Percentiles rank a stretch among this genome's conserved stretches.
phyloP scores from a whole-genome alignment of 2,797 vertebrate species.

The Typhlichthys subterraneus region DNA sequence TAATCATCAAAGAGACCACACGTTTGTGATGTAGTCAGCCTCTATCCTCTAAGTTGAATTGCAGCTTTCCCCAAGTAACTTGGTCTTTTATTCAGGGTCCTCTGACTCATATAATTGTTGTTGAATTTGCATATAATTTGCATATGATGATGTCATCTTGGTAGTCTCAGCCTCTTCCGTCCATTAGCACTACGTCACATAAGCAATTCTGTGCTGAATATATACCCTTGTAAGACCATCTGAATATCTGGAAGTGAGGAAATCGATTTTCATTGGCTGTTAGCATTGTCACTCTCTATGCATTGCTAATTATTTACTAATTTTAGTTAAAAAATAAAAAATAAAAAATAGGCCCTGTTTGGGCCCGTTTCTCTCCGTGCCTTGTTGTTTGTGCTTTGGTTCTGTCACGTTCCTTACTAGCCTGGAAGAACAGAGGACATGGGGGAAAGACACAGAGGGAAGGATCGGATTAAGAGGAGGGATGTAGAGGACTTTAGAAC shows the following conservation, averaged over 20 bases:
- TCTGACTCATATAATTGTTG: constrained; percentile 37
- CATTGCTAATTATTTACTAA: no score
- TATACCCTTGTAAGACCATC: no score
- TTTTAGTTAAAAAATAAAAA: constrained; percentile 1
- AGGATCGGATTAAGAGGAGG: no score
- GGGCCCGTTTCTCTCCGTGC: constrained; percentile 50
- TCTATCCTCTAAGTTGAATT: constrained; percentile 65
- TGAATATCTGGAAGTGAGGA: no score
- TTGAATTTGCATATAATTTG: no score
- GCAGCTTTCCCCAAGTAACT: constrained; percentile 63
- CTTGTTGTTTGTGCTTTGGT: constrained; percentile 52
- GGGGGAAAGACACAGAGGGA: no score
- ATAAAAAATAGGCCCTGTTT: constrained; percentile 58
- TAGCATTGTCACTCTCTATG: no score
- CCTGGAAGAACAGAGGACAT: constrained; percentile 25
- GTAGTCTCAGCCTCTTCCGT: no score
- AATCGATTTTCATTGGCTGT: no score
- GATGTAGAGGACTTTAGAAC: not conserved
- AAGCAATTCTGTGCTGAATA: no score
- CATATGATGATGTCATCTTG: no score
- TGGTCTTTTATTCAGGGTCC: constrained; percentile 46
- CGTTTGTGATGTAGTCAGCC: constrained; percentile 63
- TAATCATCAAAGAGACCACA: constrained; percentile 57
- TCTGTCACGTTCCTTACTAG: constrained; percentile 48
- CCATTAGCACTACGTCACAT: no score